A percentile compares a stretch with the other conserved stretches of the same genome.
Conservation (phyloP, 2,797 vertebrate species). For the Channallabes apus region DNA sequence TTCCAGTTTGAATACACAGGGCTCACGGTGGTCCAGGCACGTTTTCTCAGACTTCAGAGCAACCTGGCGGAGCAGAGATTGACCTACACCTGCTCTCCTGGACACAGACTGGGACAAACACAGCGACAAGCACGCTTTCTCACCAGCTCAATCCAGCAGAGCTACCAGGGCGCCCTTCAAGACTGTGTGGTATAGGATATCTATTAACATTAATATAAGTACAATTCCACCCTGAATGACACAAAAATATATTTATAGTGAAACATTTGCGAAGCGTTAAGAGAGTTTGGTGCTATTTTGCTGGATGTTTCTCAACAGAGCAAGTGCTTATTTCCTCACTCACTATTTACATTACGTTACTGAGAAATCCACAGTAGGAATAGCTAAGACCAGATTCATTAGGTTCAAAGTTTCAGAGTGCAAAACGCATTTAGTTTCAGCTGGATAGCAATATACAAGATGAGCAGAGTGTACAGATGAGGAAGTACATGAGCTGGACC, state of each 20-base stretch:
- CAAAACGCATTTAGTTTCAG: too few species aligned
- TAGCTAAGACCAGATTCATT: neutral
- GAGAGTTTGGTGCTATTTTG: neutral
- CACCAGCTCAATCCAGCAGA: slow-evolving; percentile 75
- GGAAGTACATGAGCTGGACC: neutral
- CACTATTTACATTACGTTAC: neutral
- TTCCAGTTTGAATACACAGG: slow-evolving; percentile 80
- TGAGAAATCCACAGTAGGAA: too few species aligned
- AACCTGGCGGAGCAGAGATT: slow-evolving; percentile 74
- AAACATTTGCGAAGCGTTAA: neutral
- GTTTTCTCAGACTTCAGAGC: slow-evolving; percentile 86
- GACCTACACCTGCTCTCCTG: slow-evolving; percentile 79
- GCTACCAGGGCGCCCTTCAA: slow-evolving; percentile 74
- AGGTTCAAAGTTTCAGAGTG: neutral
- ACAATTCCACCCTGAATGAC: neutral
- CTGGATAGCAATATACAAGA: neutral
- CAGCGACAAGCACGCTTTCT: slow-evolving; percentile 79
- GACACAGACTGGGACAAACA: slow-evolving; percentile 60
- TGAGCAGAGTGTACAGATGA: neutral
- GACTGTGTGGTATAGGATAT: slow-evolving; percentile 77
- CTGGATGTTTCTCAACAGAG: neutral
- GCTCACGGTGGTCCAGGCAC: slow-evolving; percentile 81
- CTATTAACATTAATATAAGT: neutral
- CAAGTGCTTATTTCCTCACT: neutral
- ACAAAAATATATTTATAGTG: neutral